Evolutionary conservation across 2,113 vertebrate genomes (phyloP).

Genomic region (Tricholaema leucomelas): DNA sequence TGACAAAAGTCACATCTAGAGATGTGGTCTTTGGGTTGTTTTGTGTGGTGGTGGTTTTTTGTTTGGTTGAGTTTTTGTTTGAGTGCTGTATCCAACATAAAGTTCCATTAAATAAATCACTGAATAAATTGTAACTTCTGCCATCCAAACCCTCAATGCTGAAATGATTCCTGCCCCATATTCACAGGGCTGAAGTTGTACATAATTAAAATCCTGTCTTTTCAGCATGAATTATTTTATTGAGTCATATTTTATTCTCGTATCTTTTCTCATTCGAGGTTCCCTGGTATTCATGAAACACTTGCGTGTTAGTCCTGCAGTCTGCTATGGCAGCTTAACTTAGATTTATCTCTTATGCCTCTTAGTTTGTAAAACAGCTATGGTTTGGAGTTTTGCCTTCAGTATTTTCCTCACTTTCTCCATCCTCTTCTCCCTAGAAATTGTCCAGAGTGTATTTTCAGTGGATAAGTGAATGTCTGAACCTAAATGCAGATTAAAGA

Average conservation of each 20-base stretch:
- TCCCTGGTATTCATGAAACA: background rate
- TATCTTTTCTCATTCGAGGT: background rate
- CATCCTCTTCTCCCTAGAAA: background rate
- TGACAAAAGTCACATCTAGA: background rate
- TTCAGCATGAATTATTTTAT: constrained; percentile 35
- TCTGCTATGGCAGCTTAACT: constrained; percentile 5
- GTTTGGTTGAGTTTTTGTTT: background rate
- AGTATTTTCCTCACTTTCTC: background rate
- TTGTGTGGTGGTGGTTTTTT: background rate
- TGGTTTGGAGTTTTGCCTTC: background rate
- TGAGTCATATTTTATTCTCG: constrained; percentile 34
- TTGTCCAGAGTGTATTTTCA: background rate
- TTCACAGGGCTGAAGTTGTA: background rate
- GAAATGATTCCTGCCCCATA: constrained; percentile 12
- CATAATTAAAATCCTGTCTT: constrained; percentile 13
- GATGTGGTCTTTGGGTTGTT: background rate
- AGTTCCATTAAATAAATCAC: background rate
- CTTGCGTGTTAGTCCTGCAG: background rate
- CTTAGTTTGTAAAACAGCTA: background rate
- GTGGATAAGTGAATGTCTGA: background rate
- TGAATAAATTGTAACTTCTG: background rate
- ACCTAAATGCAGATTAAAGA: background rate
- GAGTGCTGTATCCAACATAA: background rate
- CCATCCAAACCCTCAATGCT: background rate
- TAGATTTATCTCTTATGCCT: background rate